Evolutionary conservation across 2,888 invertebrate genomes (phyloP).

Genomic region (Formica aserva): DNA sequence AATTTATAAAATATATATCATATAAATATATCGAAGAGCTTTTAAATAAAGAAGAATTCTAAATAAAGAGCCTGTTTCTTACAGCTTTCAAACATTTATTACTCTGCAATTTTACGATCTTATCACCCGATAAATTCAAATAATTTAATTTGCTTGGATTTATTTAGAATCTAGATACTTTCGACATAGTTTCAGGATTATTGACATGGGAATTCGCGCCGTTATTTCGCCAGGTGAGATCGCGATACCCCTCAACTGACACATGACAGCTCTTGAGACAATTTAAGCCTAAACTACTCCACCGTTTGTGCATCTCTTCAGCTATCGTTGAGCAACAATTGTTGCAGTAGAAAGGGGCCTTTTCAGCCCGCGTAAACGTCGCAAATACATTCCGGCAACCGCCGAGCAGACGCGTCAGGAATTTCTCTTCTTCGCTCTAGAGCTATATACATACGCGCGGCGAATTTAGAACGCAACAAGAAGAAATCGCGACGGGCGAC

Average conservation of each 20-base stretch:
- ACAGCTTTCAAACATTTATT: neutral
- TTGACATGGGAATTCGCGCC: neutral
- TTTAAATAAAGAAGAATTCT: neutral
- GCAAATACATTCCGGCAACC: constrained; percentile 57
- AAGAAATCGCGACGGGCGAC: constrained; percentile 68
- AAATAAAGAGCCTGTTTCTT: neutral
- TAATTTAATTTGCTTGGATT: neutral
- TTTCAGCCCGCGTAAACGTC: constrained; percentile 24
- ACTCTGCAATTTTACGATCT: neutral
- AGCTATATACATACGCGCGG: constrained; percentile 66
- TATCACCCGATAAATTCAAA: constrained; percentile 1
- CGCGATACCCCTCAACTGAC: neutral
- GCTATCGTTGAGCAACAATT: constrained; percentile 34
- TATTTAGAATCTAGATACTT: constrained; percentile 9
- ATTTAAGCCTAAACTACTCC: constrained; percentile 26
- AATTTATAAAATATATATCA: neutral
- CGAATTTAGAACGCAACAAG: constrained; percentile 75
- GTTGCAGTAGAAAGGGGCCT: constrained; percentile 24
- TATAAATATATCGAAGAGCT: neutral
- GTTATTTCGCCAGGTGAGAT: constrained; percentile 24
- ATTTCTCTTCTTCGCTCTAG: constrained; percentile 61
- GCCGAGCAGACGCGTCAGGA: constrained; percentile 59
- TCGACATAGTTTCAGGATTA: neutral
- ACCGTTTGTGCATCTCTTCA: constrained; percentile 26
- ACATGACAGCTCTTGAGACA: neutral